These are phyloP conservation scores for Cenopis cana DNA, from an alignment of 2,888 invertebrate species.

Conservation along the genomic window DNA sequence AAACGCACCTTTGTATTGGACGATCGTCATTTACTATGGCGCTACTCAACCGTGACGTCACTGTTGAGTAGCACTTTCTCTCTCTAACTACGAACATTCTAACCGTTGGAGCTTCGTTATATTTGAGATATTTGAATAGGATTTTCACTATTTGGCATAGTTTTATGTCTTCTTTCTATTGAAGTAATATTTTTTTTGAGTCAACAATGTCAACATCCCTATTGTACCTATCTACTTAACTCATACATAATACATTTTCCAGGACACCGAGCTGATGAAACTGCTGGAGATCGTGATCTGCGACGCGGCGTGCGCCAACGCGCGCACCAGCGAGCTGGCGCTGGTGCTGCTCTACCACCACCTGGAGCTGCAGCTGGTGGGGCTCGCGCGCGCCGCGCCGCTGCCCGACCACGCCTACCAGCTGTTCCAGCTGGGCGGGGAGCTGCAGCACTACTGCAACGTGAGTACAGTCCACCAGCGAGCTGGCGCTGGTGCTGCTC, in stretches of 20 bases:
- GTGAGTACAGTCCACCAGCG: constrained; percentile 86
- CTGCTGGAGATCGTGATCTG: constrained; percentile 91
- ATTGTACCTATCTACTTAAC: no score
- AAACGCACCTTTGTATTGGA: no score
- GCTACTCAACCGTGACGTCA: no score
- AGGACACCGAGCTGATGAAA: constrained; percentile 87
- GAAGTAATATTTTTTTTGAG: no score
- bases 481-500: constrained; percentile 91
- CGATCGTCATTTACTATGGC: no score
- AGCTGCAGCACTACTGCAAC: constrained; percentile 89
- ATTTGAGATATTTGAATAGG: no score
- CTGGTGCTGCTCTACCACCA: constrained; percentile 89
- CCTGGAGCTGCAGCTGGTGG: constrained; percentile 76
- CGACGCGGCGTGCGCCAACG: constrained; percentile 90
- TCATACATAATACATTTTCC: constrained; percentile 43
- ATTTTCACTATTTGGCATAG: no score
- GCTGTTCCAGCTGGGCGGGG: constrained; percentile 89
- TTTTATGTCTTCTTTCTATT: no score
- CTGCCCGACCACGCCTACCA: constrained; percentile 82
- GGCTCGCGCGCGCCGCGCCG: constrained; percentile 56
- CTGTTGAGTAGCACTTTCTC: no score
- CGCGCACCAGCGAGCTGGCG: constrained; percentile 90
- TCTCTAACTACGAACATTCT: no score
- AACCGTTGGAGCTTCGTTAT: no score
- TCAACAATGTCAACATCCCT: no score